A percentile compares a stretch with the other conserved stretches of the same genome.
Conservation (phyloP, 2,113 vertebrate genomes). For the Ranitomeya variabilis region DNA sequence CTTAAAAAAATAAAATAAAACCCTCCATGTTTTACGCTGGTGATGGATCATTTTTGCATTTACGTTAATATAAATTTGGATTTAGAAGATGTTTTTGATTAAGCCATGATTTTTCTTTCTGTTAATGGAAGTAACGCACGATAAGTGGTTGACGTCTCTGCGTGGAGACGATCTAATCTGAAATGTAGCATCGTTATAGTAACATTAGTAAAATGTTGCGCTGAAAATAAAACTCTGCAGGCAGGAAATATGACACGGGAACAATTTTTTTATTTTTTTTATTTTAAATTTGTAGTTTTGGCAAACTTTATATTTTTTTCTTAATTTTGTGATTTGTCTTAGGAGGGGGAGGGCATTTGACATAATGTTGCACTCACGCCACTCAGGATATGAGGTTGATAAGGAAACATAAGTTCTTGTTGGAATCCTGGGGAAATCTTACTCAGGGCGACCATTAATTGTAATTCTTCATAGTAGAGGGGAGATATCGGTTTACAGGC, state of each 20-base stretch:
- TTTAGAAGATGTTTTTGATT: background rate
- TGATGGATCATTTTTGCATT: constrained; percentile 5
- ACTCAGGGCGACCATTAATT: too few relatives aligned
- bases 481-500: too few relatives aligned
- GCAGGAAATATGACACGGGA: background rate
- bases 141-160: background rate
- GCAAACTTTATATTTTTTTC: too few relatives aligned
- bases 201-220: background rate
- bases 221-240: background rate
- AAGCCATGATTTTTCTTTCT: background rate
- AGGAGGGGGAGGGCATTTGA: too few relatives aligned
- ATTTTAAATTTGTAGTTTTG: too few relatives aligned
- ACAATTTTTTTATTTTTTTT: too few relatives aligned
- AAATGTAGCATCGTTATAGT: background rate
- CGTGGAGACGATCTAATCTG: background rate
- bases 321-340: too few relatives aligned
- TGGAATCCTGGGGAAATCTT: too few relatives aligned
- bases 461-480: too few relatives aligned
- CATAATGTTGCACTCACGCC: too few relatives aligned
- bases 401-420: too few relatives aligned
- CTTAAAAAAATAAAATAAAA: background rate
- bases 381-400: too few relatives aligned
- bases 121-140: background rate
- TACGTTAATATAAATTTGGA: background rate
- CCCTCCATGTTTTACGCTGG: background rate